Conservation (phyloP, 2,888 invertebrate genomes). For the Acronicta alni region DNA sequence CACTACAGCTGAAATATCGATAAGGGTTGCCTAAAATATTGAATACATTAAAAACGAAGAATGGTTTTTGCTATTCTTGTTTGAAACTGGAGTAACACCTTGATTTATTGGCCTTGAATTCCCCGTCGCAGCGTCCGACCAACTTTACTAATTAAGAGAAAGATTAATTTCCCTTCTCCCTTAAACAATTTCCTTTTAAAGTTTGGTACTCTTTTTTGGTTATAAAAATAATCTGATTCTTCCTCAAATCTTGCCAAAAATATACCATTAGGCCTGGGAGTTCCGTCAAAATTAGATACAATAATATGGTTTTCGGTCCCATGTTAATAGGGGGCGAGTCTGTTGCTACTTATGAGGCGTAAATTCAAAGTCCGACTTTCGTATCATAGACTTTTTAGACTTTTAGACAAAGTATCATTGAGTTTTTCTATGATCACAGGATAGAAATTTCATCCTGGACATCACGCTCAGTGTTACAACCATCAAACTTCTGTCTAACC, state of each 20-base stretch:
- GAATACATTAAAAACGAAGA: constrained; percentile 73
- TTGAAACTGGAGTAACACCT: constrained; percentile 79
- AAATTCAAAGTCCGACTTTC: too few species aligned
- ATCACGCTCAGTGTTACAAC: too few species aligned
- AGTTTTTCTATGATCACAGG: too few species aligned
- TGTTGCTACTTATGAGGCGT: too few species aligned
- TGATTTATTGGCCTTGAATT: constrained; percentile 86
- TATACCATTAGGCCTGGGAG: constrained; percentile 1
- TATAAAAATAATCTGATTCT: constrained; percentile 66
- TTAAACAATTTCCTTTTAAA: constrained; percentile 84
- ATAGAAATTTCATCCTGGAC: too few species aligned
- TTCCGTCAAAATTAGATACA: too few species aligned
- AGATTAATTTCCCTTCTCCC: constrained; percentile 86
- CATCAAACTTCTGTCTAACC: too few species aligned
- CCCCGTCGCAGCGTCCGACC: constrained; percentile 74
- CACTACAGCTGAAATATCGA: constrained; percentile 69
- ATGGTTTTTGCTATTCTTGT: constrained; percentile 68
- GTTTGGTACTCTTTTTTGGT: constrained; percentile 68
- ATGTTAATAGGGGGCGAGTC: too few species aligned
- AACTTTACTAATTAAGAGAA: constrained; percentile 88
- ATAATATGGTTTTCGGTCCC: too few species aligned
- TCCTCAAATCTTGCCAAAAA: constrained; percentile 32
- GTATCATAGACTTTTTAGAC: too few species aligned
- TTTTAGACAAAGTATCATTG: too few species aligned
- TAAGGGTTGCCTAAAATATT: constrained; percentile 71